Base-by-base conservation (phyloP, 1,140 invertebrate genomes). In the Pseudomyrmex concolor region DNA sequence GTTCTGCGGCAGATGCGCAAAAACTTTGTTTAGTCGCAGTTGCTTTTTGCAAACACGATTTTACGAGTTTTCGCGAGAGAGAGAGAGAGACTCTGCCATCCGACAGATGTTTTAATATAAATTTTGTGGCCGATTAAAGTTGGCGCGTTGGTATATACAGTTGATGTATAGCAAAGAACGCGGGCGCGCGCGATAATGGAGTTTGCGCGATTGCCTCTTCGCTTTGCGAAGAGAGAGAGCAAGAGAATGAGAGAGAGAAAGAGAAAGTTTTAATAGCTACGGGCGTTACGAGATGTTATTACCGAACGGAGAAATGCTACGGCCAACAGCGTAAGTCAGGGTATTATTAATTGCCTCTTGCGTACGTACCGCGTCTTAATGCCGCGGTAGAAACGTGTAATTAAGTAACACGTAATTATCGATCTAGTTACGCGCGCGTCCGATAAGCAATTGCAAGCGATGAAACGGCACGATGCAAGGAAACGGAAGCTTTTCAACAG, bases 131-230 rank as follows among this genome's bases (percentile, higher is more conserved):
- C 76, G 76, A 80, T 80, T 80, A 50, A 80, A 70, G 76, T 34
- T 48, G 19, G 76, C 76, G 51, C n/a, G 66, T 43, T 25, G 50
- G 10, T 34, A 34, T 34, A 34, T 34, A 34, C 34, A 34, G 34
- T 48, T 71, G 76, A 80, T 34, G 66, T 70, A 71, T 59, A 34
- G 66, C 64, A 12, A 48, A 10, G 19, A 22, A 48, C 48, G n/a
- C 19, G 63, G 34, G 15, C 19, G 62, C 17, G 63, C 74, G 64
- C 66, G 76, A n/a, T 80, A 80, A 80, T 80, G 76, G 76, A 80
- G 76, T 71, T 71, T 80, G 66, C 76, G 76, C 76, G 76, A 80
- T 71, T 80, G 76, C 66, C 66, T 73, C 72, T 72, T 89, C 76
- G 55, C 72, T 76, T 9, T 34, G 34, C 34, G 34, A 1, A 34